Percentiles rank a stretch among this genome's conserved stretches.
phyloP scores from a whole-genome alignment of 2,797 vertebrate genomes.

The Neosilurus mollespiculum region DNA sequence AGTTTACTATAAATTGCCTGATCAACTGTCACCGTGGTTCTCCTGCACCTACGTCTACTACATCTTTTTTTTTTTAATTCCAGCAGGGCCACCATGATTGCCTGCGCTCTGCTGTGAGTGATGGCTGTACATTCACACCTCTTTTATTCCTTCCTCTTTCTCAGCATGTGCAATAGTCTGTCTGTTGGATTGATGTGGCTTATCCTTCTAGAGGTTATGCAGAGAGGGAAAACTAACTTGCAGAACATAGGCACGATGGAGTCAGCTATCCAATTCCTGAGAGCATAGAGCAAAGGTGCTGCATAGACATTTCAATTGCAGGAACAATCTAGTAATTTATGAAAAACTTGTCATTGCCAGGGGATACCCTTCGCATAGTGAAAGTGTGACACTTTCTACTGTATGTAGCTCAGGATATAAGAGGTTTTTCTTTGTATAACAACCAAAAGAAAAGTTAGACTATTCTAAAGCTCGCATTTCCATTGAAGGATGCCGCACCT shows the following conservation, averaged over 20 bases:
- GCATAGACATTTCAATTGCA: conserved; percentile 16
- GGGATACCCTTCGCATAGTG: neutral
- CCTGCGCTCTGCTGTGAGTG: conserved; percentile 24
- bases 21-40: conserved; percentile 7
- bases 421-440: neutral
- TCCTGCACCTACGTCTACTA: neutral
- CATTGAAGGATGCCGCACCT: too few species aligned
- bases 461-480: neutral
- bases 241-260: conserved; percentile 1
- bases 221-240: conserved; percentile 32
- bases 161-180: conserved; percentile 39
- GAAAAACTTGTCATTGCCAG: neutral
- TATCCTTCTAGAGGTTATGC: conserved; percentile 40
- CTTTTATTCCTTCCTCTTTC: conserved; percentile 33
- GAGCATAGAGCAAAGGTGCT: neutral
- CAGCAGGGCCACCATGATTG: conserved; percentile 25
- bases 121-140: conserved; percentile 38
- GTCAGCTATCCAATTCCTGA: neutral
- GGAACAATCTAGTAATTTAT: neutral
- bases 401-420: neutral
- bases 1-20: neutral
- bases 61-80: conserved; percentile 40
- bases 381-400: neutral
- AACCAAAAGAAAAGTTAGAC: neutral
- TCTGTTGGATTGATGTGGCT: conserved; percentile 47